Base-by-base conservation (phyloP, 2,888 invertebrate genomes). In the Dorcus parallelipipedus region DNA sequence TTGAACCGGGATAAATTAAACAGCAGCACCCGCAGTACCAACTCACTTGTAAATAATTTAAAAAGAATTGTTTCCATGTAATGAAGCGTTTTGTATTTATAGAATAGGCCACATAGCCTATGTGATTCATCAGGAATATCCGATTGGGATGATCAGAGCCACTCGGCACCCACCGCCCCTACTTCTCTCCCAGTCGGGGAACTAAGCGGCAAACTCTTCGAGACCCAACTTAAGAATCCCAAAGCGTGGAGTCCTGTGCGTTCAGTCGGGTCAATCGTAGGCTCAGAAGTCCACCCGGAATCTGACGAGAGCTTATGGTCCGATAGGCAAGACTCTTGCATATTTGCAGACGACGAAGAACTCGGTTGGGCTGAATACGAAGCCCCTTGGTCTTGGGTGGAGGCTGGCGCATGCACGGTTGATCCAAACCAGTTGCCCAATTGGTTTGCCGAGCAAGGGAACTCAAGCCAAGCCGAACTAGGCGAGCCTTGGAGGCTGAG, bases 161-260 rank as follows among this genome's bases (percentile, higher is more conserved):
- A 87, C 72, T 90, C 91, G 48, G 90, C 90, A 5, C 88, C 90
- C 14, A 86, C 86, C 38, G 76, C 70, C 3, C 85, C 89, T 67
- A 85, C 86, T 52, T 88, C 88, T 41, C 79, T 88, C 53, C 84
- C 85, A 39, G 78, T 86, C 9, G 77, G 77, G 9, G 78, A 78
- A 72, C 78, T 87, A 14, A 81, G 83, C 10, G 85, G 85, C 9
- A 88, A 87, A 76, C 85, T 84, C 73, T 87, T 85, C 76, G 89
- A 89, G 76, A 86, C 86, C 4, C 87, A 87, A 64, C 78, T 88
- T n/a, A 88, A 87, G 69, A 90, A 91, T 78, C 90, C 90, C 17
- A 84, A 90, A 70, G 91, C 91, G 33, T 92, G 93, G 92, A 92
- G 91, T 71, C 93, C 93, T 14, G 90, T 92, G n/a, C 84, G 91